These are phyloP conservation scores for Drosophila kambysellisi DNA, from an alignment of 2,888 invertebrate genomes.

Conservation along the genomic window DNA sequence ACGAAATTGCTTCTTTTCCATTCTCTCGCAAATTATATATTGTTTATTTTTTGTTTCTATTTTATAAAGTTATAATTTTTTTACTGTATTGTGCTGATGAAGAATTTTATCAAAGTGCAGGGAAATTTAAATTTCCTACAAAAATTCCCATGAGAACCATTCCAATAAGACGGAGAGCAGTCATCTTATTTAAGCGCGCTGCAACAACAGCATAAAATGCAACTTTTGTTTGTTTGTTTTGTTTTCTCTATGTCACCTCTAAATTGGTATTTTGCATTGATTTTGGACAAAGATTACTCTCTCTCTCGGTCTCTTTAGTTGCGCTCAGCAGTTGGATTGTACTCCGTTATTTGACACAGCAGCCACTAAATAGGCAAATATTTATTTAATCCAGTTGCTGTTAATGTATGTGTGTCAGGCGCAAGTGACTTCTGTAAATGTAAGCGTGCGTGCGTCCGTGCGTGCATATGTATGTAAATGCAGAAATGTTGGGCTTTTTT, in stretches of 20 bases:
- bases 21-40: neutral
- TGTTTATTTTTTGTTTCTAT: neutral
- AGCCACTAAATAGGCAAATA: neutral
- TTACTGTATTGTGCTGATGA: neutral
- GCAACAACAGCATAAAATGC: neutral
- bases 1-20: constrained; percentile 8
- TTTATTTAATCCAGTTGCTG: neutral
- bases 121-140: neutral
- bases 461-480: neutral
- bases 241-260: neutral
- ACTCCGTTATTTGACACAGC: neutral
- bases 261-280: neutral
- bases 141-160: neutral
- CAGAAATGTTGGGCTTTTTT: neutral
- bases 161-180: neutral
- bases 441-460: neutral
- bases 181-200: neutral
- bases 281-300: neutral
- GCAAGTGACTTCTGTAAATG: neutral
- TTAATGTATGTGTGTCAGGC: neutral
- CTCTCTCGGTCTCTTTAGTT: neutral
- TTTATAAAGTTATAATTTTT: neutral
- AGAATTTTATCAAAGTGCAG: neutral
- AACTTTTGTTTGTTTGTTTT: neutral
- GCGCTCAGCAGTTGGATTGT: neutral